Evolutionary conservation across 2,888 invertebrate species (phyloP), one percentile per base, ranked within the genome.

Genomic region (Theodoxus fluviatilis): DNA sequence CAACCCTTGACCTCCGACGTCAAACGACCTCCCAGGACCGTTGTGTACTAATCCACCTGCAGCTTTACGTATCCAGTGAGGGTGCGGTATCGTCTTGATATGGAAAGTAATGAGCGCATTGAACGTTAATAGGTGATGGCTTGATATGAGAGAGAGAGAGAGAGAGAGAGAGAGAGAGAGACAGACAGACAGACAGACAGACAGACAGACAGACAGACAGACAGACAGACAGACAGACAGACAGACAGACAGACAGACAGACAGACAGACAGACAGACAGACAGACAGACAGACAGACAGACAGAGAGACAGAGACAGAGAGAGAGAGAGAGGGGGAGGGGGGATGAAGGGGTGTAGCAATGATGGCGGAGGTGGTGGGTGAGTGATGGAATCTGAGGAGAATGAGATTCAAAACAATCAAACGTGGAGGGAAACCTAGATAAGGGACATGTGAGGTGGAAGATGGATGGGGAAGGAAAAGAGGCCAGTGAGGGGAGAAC

Each of bases 71-170:
- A n/a, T n/a, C n/a, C n/a, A n/a, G n/a, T n/a, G n/a, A n/a, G n/a
- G n/a, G n/a, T n/a, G n/a, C n/a, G n/a, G n/a, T n/a, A n/a, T n/a
- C n/a, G n/a, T n/a, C n/a, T n/a, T n/a, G n/a, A n/a, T n/a, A n/a
- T n/a, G n/a, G n/a, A n/a, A n/a, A n/a, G n/a, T n/a, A n/a, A n/a
- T n/a, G n/a, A n/a, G n/a, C n/a, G n/a, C n/a, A n/a, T n/a, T n/a
- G n/a, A n/a, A n/a, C n/a, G n/a, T n/a, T n/a, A n/a, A n/a, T n/a
- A n/a, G n/a, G n/a, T n/a, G n/a, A n/a, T n/a, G n/a, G n/a, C n/a
- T n/a, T n/a, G n/a, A n/a, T n/a, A n/a, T n/a, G 37, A 63, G 35
- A 63, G 37, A 63, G 35, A 63, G 22, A 37, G 22, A 63, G 63
- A 63, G 37, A 37, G 37, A 61, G 61, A 61, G n/a, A 61, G 61